These are phyloP conservation scores for Nephrotoma appendiculata DNA, from an alignment of 2,888 invertebrate species.

Conservation along the genomic window DNA sequence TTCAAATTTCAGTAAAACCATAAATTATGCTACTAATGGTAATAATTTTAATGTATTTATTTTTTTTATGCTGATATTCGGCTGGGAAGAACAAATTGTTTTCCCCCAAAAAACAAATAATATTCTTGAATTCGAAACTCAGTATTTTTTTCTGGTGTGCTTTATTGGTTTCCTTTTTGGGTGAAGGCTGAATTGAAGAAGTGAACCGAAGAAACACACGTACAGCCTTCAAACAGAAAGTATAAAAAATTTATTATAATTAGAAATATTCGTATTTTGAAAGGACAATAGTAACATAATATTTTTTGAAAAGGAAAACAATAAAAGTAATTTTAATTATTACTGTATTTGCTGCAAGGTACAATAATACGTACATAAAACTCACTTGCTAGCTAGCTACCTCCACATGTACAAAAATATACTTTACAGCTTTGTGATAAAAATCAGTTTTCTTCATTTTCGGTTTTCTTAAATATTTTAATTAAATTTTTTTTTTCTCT, in stretches of 20 bases:
- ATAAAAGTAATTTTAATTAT: background rate
- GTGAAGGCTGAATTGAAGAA: background rate
- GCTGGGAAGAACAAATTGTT: background rate
- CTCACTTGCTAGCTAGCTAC: background rate
- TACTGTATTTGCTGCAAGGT: background rate
- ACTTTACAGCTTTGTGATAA: background rate
- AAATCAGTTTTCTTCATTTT: background rate
- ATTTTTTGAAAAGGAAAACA: background rate
- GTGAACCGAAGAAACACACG: background rate
- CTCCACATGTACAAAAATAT: background rate
- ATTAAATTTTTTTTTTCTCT: background rate
- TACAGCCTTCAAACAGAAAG: background rate
- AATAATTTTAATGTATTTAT: background rate
- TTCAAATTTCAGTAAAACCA: background rate
- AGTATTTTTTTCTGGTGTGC: background rate
- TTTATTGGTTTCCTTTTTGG: background rate
- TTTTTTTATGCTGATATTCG: background rate
- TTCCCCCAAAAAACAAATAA: background rate
- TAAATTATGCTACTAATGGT: background rate
- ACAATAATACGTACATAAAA: background rate
- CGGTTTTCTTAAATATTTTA: background rate
- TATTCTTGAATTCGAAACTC: background rate
- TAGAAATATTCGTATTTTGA: background rate
- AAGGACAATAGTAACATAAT: background rate
- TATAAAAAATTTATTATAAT: background rate